Percentiles rank a stretch among this genome's conserved stretches.
These are phyloP conservation scores for Neelides folsomi DNA, from an alignment of 2,888 invertebrate genomes.

Conservation along the genomic window DNA sequence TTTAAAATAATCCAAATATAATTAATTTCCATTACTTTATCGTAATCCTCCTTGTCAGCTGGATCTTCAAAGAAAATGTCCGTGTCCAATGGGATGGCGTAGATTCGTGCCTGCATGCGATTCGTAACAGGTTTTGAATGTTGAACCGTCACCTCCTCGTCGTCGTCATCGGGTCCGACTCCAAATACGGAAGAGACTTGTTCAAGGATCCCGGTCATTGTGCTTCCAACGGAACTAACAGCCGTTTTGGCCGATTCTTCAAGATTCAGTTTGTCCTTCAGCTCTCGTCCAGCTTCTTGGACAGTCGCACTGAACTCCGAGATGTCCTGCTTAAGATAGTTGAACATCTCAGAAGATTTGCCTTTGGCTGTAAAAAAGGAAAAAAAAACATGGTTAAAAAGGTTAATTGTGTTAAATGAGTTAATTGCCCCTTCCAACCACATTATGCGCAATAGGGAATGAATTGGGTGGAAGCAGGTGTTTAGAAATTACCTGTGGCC, in stretches of 20 bases:
- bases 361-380: slow-evolving; percentile 16
- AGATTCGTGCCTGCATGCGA: slow-evolving; percentile 24
- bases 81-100: slow-evolving; percentile 25
- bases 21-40: no score
- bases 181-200: slow-evolving; percentile 33
- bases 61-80: slow-evolving; percentile 29
- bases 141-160: slow-evolving; percentile 19
- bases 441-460: no score
- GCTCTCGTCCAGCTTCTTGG: slow-evolving; percentile 29
- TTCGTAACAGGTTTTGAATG: slow-evolving; percentile 3
- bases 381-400: no score
- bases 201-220: slow-evolving; percentile 25
- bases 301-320: slow-evolving; percentile 31
- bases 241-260: slow-evolving; percentile 29
- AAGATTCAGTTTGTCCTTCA: slow-evolving; percentile 29
- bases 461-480: no score
- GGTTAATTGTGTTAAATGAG: no score
- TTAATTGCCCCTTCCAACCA: no score
- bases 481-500: neutral
- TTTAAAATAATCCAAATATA: no score
- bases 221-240: slow-evolving; percentile 23
- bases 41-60: slow-evolving; percentile 24
- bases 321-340: slow-evolving; percentile 32
- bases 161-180: slow-evolving; percentile 32
- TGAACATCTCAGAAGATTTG: slow-evolving; percentile 29